Conservation (phyloP, 1,140 invertebrate genomes). For the Lepidotrigona ventralis region DNA sequence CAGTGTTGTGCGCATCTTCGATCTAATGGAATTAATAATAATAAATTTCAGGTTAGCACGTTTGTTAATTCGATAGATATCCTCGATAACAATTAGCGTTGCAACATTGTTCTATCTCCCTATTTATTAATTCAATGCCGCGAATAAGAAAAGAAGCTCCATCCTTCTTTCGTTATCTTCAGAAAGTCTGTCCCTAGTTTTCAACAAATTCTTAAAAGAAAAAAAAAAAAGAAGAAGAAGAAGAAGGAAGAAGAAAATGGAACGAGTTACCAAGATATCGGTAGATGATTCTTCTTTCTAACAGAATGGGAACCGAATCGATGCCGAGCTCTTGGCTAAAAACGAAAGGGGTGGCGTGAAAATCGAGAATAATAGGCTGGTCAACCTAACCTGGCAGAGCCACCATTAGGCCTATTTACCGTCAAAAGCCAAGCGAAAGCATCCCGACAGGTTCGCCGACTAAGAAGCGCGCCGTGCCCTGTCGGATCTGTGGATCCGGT, state of each 20-base stretch:
- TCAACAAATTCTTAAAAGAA: no score
- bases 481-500: conserved; percentile 30
- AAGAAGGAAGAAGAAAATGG: not conserved
- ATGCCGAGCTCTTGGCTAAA: conserved; percentile 4
- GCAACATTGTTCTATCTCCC: not conserved
- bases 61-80: no score
- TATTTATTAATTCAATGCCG: not conserved
- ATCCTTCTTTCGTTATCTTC: no score
- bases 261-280: not conserved
- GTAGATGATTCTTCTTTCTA: not conserved
- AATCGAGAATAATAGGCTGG: conserved; percentile 67
- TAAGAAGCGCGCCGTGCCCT: conserved; percentile 22
- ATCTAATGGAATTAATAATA: not conserved
- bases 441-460: conserved; percentile 47
- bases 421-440: conserved; percentile 60
- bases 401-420: conserved; percentile 65
- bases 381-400: conserved; percentile 64
- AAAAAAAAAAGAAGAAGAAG: no score
- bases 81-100: not conserved
- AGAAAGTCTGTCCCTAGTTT: no score
- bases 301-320: not conserved
- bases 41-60: no score
- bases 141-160: no score
- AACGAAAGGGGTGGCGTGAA: conserved; percentile 68
- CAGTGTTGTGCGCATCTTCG: no score